These are phyloP conservation scores for Drosophila auraria DNA, from an alignment of 1,140 invertebrate genomes.

Conservation along the genomic window DNA sequence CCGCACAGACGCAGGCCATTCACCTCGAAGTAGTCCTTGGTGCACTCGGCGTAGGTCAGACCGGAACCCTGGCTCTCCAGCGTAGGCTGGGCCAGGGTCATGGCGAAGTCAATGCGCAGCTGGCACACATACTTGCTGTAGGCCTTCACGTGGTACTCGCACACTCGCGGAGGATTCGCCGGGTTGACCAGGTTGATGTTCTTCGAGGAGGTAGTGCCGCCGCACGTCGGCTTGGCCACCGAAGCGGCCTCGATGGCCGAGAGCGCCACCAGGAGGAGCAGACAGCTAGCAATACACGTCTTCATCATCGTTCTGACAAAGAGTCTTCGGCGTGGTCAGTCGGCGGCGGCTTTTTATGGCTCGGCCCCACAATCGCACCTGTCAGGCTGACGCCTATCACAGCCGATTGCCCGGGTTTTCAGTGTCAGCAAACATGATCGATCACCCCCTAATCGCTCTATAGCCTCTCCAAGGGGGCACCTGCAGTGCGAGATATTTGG, in stretches of 20 bases:
- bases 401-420: conserved; percentile 43
- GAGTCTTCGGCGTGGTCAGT: background rate
- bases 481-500: background rate
- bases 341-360: conserved; percentile 46
- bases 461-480: conserved; percentile 1
- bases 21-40: conserved; percentile 66
- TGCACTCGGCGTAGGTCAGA: conserved; percentile 60
- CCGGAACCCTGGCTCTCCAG: conserved; percentile 19
- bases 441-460: conserved; percentile 41
- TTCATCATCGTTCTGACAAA: conserved; percentile 46
- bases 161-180: conserved; percentile 58
- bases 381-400: conserved; percentile 1
- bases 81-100: conserved; percentile 63
- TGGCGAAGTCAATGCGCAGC: conserved; percentile 70
- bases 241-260: conserved; percentile 39
- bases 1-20: conserved; percentile 66
- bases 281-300: conserved; percentile 25
- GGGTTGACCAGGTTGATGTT: conserved; percentile 68
- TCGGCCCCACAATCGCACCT: background rate
- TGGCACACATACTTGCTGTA: conserved; percentile 77
- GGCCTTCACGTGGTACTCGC: conserved; percentile 64
- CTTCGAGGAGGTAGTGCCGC: conserved; percentile 64
- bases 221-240: conserved; percentile 67
- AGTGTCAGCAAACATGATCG: conserved; percentile 47
- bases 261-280: conserved; percentile 13